Evolutionary conservation across 2,797 vertebrate genomes (phyloP), one percentile per base, ranked within the genome.

Genomic region (Sebastes oblongus): DNA sequence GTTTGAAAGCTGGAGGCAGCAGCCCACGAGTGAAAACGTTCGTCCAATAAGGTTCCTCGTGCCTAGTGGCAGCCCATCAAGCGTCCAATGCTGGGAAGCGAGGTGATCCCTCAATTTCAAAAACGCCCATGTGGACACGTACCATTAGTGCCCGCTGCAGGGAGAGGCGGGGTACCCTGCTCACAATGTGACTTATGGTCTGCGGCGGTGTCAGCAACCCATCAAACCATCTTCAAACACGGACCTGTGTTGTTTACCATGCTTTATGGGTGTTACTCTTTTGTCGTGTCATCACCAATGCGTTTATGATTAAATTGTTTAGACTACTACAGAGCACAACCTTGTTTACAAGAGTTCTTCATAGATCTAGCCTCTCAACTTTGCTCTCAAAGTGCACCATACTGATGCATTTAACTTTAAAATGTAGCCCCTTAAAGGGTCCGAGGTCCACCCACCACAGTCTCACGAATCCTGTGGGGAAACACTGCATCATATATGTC

Each of bases 401-500:
- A 52, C n/a, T 52, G 50, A 52, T 52, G 50, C 50, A 52, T 52
- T n/a, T 52, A 52, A 52, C 50, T 52, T 52, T 52, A 52, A 52
- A 52, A n/a, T 52, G 50, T 52, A 52, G 50, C 46, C 46, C 46
- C 46, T 50, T 50, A 50, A 50, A 52, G 50, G 50, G 20, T 52
- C 50, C 20, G 20, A 52, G 0, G 50, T 52, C 46, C 46, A n/a
- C 20, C 46, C 46, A 52, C 46, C 46, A 52, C 18, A 52, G 50
- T 52, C 50, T 52, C 50, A 52, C 50, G 8, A 52, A 52, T 52
- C 50, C 20, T 52, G 50, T 10, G 20, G 50, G 50, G 20, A n/a
- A n/a, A 52, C 46, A n/a, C 20, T n/a, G 50, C 50, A 80, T 85
- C 77, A 62, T 75, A 64, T 78, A 76, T 22, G 76, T 86, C 75